Conservation (phyloP, 2,888 invertebrate species). For the Heteropelma amictum region DNA sequence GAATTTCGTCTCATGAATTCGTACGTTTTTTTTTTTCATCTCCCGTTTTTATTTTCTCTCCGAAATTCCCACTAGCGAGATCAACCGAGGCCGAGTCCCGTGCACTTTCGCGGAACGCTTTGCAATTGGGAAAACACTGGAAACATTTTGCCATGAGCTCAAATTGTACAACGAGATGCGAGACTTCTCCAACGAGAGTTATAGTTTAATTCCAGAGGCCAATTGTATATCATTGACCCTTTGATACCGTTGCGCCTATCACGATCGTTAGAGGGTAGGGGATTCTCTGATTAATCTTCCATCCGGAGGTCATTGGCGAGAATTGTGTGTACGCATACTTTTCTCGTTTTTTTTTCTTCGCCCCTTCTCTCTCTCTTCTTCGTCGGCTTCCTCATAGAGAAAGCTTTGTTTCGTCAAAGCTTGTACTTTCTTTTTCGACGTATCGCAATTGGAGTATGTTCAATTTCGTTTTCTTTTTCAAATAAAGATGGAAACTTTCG, state of each 20-base stretch:
- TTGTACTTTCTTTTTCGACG: not conserved
- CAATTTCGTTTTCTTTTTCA: no score
- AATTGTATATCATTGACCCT: conserved; percentile 54
- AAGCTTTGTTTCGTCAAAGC: conserved; percentile 6
- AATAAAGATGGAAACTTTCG: no score
- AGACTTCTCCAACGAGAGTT: conserved; percentile 4
- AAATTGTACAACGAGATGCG: not conserved
- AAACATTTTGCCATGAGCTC: not conserved
- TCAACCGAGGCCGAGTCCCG: no score
- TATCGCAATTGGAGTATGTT: no score
- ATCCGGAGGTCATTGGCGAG: conserved; percentile 46
- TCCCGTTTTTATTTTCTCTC: no score
- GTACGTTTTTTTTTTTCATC: no score
- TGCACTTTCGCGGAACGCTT: no score
- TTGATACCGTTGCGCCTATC: conserved; percentile 48
- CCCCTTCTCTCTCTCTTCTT: not conserved
- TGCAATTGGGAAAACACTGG: not conserved
- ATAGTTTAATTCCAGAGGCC: conserved; percentile 43
- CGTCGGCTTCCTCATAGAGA: conserved; percentile 9
- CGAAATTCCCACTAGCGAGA: no score
- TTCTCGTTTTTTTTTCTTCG: not conserved
- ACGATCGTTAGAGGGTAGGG: conserved; percentile 48
- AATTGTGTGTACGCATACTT: conserved; percentile 3
- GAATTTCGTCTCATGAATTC: not conserved
- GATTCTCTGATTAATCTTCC: conserved; percentile 50